Percentiles rank a stretch among this genome's conserved stretches.
These are phyloP conservation scores for Ceratoteleas bidentatus DNA, from an alignment of 1,140 invertebrate species.

Conservation along the genomic window DNA sequence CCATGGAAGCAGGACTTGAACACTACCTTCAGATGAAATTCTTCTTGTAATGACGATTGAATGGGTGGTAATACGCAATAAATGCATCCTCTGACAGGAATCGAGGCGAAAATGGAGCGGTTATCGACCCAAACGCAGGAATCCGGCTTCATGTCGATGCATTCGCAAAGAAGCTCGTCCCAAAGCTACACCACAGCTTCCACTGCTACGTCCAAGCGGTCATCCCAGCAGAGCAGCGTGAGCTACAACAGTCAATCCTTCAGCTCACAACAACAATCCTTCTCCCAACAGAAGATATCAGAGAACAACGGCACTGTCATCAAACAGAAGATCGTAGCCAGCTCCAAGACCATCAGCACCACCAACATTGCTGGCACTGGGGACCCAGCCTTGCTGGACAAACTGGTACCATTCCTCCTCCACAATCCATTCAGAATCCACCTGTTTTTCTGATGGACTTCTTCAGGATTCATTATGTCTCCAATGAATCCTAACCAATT, in stretches of 20 bases:
- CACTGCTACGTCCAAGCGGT: slow-evolving; percentile 83
- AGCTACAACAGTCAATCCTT: slow-evolving; percentile 79
- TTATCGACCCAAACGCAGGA: slow-evolving; percentile 80
- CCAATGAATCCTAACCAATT: no score
- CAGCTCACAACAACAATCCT: slow-evolving; percentile 78
- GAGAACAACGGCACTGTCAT: slow-evolving; percentile 76
- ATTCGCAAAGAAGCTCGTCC: slow-evolving; percentile 84
- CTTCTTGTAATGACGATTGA: slow-evolving; percentile 3
- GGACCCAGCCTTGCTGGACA: slow-evolving; percentile 73
- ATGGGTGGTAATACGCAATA: no score
- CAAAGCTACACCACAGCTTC: slow-evolving; percentile 82
- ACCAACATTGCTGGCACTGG: slow-evolving; percentile 71
- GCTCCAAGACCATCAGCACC: slow-evolving; percentile 73
- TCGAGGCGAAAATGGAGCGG: slow-evolving; percentile 79
- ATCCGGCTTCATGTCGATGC: slow-evolving; percentile 88
- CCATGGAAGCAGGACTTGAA: no score
- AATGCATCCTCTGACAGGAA: slow-evolving; percentile 73
- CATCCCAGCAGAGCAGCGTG: slow-evolving; percentile 82
- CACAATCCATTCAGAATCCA: no score
- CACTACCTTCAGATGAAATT: no score
- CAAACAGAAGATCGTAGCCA: slow-evolving; percentile 73
- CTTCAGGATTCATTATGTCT: no score
- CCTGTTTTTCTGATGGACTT: no score
- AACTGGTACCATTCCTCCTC: slow-evolving; percentile 73
- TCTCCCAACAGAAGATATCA: slow-evolving; percentile 76